phyloP scores from a whole-genome alignment of 2,113 vertebrate species.

The Mesitornis unicolor region DNA sequence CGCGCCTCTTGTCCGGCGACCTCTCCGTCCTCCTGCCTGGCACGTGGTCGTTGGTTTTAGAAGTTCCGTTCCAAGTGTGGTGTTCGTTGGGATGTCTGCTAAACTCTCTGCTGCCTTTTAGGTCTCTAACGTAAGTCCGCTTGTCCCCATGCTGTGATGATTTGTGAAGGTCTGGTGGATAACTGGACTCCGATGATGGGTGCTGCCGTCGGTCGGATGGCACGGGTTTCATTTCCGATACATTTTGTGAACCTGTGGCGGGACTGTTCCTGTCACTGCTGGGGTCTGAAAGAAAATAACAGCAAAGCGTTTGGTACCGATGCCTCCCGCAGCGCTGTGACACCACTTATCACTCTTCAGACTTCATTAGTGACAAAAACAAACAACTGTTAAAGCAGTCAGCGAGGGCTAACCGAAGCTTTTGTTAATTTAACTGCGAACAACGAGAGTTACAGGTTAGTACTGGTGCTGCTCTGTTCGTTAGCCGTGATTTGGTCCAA shows the following conservation, averaged over 20 bases:
- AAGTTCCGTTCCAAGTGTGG: constrained; percentile 89
- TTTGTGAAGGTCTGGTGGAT: constrained; percentile 87
- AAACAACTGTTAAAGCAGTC: constrained; percentile 74
- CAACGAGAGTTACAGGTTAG: constrained; percentile 58
- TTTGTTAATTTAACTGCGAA: constrained; percentile 65
- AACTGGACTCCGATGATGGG: constrained; percentile 86
- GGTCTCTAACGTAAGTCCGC: constrained; percentile 77
- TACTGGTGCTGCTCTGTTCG: constrained; percentile 25
- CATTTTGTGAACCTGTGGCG: constrained; percentile 89
- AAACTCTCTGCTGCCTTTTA: constrained; percentile 79
- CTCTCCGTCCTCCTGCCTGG: constrained; percentile 81
- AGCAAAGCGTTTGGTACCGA: constrained; percentile 70
- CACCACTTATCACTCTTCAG: constrained; percentile 57
- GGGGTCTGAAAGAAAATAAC: constrained; percentile 88
- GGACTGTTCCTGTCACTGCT: constrained; percentile 83
- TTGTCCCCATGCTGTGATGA: constrained; percentile 88
- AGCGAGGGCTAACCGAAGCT: constrained; percentile 65
- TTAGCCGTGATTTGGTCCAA: constrained; percentile 32
- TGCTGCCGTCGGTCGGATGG: constrained; percentile 78
- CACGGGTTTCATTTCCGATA: constrained; percentile 89
- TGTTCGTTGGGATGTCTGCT: constrained; percentile 82
- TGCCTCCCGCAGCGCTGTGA: background rate
- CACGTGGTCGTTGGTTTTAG: constrained; percentile 78
- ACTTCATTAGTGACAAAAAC: constrained; percentile 76
- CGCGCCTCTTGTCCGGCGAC: constrained; percentile 80